Conservation (phyloP, 2,888 invertebrate genomes). For the Horisme vitalbata region DNA sequence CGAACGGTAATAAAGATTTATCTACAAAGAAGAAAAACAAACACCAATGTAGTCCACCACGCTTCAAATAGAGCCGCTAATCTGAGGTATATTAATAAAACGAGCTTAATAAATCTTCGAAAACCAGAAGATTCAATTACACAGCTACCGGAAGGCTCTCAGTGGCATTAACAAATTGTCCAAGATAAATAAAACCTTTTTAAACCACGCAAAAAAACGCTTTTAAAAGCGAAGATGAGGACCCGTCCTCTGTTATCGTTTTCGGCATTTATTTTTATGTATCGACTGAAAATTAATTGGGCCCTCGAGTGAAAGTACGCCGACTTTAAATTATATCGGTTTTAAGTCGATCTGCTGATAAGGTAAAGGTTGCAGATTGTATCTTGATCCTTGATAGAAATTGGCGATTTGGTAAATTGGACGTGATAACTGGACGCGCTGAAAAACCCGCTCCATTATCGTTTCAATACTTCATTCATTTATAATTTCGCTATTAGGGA, state of each 20-base stretch:
- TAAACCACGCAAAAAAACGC: conserved; percentile 66
- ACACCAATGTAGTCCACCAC: conserved; percentile 47
- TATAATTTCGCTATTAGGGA: neutral
- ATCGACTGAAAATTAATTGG: conserved; percentile 72
- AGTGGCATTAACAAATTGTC: conserved; percentile 81
- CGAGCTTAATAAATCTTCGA: conserved; percentile 66
- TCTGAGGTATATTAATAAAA: conserved; percentile 73
- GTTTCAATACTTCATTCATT: neutral
- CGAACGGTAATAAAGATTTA: too few relatives aligned
- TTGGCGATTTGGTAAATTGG: conserved; percentile 22
- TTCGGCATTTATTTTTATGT: conserved; percentile 49
- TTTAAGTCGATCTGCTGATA: conserved; percentile 51
- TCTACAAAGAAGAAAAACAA: conserved; percentile 34
- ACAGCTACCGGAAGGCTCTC: conserved; percentile 74
- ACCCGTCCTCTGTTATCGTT: conserved; percentile 57
- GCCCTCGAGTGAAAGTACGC: conserved; percentile 64
- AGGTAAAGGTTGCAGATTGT: conserved; percentile 34
- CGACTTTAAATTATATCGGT: conserved; percentile 67
- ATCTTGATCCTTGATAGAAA: conserved; percentile 23
- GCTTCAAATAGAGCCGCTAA: conserved; percentile 59
- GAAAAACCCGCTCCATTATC: neutral
- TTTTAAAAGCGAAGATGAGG: conserved; percentile 60
- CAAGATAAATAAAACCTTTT: conserved; percentile 79
- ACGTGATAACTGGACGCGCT: conserved; percentile 5
- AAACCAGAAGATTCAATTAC: conserved; percentile 82